Evolutionary conservation across 1,140 invertebrate species (phyloP).

Genomic region (Cydia strobilella): DNA sequence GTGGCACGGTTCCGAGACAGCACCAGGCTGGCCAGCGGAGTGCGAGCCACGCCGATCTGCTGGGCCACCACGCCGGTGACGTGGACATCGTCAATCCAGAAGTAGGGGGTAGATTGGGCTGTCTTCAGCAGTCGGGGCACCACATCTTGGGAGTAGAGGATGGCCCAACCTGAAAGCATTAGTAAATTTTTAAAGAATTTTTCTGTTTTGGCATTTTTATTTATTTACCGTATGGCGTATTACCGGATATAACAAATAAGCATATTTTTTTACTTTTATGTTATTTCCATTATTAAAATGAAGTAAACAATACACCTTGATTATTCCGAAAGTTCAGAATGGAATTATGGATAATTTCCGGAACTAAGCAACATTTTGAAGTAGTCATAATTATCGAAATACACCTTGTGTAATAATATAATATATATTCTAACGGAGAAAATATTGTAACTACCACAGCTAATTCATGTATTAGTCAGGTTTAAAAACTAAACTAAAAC

Average conservation of each 20-base stretch:
- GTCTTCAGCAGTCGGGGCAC: conserved; percentile 83
- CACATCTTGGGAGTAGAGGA: conserved; percentile 87
- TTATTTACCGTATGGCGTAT: too few relatives aligned
- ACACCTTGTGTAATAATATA: too few relatives aligned
- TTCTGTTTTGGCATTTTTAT: background rate
- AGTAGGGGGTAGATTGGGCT: conserved; percentile 84
- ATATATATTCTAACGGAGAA: too few relatives aligned
- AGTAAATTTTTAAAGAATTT: background rate
- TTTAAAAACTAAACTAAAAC: too few relatives aligned
- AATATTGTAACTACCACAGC: too few relatives aligned
- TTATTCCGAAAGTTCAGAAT: too few relatives aligned
- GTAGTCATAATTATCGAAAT: too few relatives aligned
- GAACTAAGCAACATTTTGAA: too few relatives aligned
- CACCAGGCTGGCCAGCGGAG: conserved; percentile 75
- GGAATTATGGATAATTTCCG: too few relatives aligned
- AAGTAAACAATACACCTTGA: too few relatives aligned
- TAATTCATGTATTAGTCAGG: too few relatives aligned
- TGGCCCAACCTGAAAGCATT: conserved; percentile 83
- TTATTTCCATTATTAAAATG: too few relatives aligned
- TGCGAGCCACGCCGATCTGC: conserved; percentile 82
- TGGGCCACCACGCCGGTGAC: conserved; percentile 87
- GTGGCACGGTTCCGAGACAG: conserved; percentile 55
- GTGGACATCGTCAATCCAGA: conserved; percentile 94
- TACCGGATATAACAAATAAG: background rate
- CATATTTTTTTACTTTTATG: background rate